Conservation (phyloP, 2,888 invertebrate species). For the Julus scanicus region DNA sequence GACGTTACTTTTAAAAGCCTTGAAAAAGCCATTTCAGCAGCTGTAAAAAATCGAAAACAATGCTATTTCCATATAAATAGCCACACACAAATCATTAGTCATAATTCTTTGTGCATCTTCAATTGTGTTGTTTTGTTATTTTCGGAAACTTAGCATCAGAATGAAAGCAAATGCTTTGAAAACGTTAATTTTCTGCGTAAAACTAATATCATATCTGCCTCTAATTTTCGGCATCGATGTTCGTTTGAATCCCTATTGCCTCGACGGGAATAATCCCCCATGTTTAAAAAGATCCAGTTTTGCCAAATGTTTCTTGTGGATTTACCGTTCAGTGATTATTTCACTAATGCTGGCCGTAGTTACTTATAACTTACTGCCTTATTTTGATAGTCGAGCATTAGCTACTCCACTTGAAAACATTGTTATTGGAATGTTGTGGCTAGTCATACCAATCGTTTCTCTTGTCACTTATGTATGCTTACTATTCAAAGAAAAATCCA, state of each 20-base stretch:
- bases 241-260: neutral
- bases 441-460: neutral
- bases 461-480: neutral
- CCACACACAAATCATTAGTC: too few species aligned
- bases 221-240: neutral
- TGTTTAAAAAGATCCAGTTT: neutral
- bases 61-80: too few species aligned
- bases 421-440: neutral
- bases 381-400: neutral
- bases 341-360: neutral
- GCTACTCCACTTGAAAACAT: neutral
- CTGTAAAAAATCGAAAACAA: too few species aligned
- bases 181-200: neutral
- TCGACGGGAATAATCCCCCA: neutral
- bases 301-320: neutral
- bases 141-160: neutral
- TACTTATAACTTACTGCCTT: neutral
- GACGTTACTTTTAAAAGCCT: too few species aligned
- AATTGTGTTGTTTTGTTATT: neutral
- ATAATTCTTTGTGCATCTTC: too few species aligned
- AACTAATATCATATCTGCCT: neutral
- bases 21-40: too few species aligned
- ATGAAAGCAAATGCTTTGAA: neutral
- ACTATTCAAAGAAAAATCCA: neutral
- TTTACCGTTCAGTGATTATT: neutral